Percentiles rank a stretch among this genome's conserved stretches.
Conservation (phyloP, 1,140 invertebrate genomes). For the Trichomalopsis sarcophagae region DNA sequence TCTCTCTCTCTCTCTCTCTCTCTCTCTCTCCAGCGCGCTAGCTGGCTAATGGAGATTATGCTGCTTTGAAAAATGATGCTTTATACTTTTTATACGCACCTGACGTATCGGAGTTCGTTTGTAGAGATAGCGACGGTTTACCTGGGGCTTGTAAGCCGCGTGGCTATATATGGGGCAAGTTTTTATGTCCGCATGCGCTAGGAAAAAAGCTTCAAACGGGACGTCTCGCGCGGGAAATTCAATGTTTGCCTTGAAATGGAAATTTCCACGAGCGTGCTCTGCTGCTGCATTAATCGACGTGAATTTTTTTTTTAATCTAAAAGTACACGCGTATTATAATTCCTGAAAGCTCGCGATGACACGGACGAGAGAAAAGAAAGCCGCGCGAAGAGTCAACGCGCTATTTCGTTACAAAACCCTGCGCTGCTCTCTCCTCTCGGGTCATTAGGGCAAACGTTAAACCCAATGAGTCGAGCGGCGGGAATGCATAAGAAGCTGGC, state of each 20-base stretch:
- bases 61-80: not conserved
- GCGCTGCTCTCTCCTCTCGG: not conserved
- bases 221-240: too few species aligned
- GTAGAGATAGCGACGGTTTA: not conserved
- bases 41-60: not conserved
- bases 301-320: not conserved
- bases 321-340: not conserved
- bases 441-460: conserved; percentile 64
- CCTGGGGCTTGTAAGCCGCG: not conserved
- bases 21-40: not conserved
- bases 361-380: not conserved
- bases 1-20: too few species aligned
- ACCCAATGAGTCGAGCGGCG: conserved; percentile 57
- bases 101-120: not conserved
- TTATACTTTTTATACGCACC: not conserved
- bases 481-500: conserved; percentile 32
- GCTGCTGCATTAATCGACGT: too few species aligned
- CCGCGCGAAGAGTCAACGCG: too few species aligned
- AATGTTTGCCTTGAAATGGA: too few species aligned
- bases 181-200: too few species aligned
- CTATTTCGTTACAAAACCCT: not conserved
- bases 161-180: not conserved
- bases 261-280: too few species aligned
- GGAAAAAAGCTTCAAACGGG: not conserved
- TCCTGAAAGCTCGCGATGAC: too few species aligned